A percentile compares a stretch with the other conserved stretches of the same genome.
Evolutionary conservation across 2,797 vertebrate species (phyloP).

Genomic region (Melanogrammus aeglefinus): DNA sequence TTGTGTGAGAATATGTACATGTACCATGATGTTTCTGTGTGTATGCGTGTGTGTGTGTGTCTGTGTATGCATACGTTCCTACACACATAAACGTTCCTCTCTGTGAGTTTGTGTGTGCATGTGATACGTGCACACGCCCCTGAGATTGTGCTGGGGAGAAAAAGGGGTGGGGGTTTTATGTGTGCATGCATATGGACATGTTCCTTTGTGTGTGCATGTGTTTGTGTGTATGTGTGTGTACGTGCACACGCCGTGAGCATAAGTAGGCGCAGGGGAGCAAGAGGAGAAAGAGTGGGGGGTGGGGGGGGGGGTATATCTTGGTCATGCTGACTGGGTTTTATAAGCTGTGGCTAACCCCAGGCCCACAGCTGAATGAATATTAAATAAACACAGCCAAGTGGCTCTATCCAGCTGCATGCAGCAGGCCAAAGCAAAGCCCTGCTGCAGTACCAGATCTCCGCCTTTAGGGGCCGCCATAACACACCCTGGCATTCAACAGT

Average conservation of each 20-base stretch:
- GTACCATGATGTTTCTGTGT: neutral
- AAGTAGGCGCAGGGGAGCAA: slow-evolving; percentile 19
- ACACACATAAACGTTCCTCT: no score
- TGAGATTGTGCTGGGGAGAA: neutral
- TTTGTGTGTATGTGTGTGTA: slow-evolving; percentile 20
- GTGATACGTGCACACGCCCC: neutral
- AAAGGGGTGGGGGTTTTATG: neutral
- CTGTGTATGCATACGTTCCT: neutral
- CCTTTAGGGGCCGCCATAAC: slow-evolving; percentile 63
- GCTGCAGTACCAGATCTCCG: slow-evolving; percentile 44
- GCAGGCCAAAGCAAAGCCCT: slow-evolving; percentile 34
- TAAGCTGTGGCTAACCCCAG: slow-evolving; percentile 81
- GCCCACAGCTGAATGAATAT: slow-evolving; percentile 84
- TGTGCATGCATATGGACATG: slow-evolving; percentile 6
- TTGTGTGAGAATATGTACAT: neutral
- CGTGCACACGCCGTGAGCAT: neutral
- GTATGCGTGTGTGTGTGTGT: neutral
- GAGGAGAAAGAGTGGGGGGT: neutral
- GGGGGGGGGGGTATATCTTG: slow-evolving; percentile 64
- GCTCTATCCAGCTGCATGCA: slow-evolving; percentile 66
- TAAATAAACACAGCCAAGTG: slow-evolving; percentile 82
- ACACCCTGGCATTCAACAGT: slow-evolving; percentile 71
- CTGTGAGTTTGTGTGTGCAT: neutral
- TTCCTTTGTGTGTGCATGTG: slow-evolving; percentile 9
- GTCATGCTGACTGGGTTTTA: slow-evolving; percentile 80